phyloP scores from a whole-genome alignment of 2,113 vertebrate species.

The Strix aluco region DNA sequence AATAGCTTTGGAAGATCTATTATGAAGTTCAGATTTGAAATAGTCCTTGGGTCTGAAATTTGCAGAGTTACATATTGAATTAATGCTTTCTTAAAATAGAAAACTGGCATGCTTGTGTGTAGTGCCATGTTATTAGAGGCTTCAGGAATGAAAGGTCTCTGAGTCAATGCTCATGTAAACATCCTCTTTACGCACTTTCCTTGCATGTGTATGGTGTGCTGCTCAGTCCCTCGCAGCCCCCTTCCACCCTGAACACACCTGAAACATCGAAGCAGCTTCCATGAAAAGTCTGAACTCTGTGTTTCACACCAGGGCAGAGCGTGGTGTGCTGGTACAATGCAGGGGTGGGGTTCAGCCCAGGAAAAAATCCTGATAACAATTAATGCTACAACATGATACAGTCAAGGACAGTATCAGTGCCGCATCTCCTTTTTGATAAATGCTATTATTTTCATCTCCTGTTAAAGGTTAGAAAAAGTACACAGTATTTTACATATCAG shows the following conservation, averaged over 20 bases:
- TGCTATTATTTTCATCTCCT: not conserved
- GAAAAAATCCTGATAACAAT: not conserved
- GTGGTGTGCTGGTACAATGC: not conserved
- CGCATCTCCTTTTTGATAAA: not conserved
- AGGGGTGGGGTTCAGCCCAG: not conserved
- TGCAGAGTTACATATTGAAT: not conserved
- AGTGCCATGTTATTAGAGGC: not conserved
- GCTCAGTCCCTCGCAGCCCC: not conserved
- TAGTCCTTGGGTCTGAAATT: not conserved
- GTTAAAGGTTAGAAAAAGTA: not conserved
- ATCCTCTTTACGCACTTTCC: not conserved
- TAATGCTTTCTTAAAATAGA: not conserved
- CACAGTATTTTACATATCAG: not conserved
- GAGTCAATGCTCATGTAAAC: not conserved
- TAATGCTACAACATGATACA: not conserved
- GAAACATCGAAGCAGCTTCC: not conserved
- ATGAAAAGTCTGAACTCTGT: not conserved
- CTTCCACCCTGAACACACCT: not conserved
- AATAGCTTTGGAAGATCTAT: constrained; percentile 28
- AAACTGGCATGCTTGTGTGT: not conserved
- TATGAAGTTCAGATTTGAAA: constrained; percentile 26
- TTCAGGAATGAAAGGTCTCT: not conserved
- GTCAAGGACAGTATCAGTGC: not conserved
- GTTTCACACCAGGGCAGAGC: not conserved
- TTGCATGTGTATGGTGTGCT: not conserved